A percentile compares a stretch with the other conserved stretches of the same genome.
phyloP scores from a whole-genome alignment of 2,797 vertebrate genomes.

The Spinibarbus caldwelli region DNA sequence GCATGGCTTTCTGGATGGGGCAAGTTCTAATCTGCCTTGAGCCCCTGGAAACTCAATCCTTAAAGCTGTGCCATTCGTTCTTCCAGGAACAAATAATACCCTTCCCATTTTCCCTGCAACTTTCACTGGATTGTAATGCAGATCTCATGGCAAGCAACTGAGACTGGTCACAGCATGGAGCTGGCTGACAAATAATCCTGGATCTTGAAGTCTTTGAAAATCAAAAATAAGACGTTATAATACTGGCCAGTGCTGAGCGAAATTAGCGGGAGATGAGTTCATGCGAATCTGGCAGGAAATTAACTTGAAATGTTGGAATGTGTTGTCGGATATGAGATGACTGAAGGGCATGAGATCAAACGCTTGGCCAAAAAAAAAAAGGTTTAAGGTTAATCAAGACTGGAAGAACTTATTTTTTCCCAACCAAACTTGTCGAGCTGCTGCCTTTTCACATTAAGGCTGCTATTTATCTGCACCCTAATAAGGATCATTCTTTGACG shows the following conservation, averaged over 20 bases:
- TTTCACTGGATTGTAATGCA: constrained; percentile 81
- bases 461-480: not conserved
- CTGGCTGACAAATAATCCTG: constrained; percentile 69
- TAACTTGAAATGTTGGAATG: constrained; percentile 54
- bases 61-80: constrained; percentile 77
- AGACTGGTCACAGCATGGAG: constrained; percentile 69
- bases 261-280: constrained; percentile 50
- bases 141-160: constrained; percentile 71
- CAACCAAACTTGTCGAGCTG: not conserved
- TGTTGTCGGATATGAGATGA: too few species aligned
- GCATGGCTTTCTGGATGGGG: constrained; percentile 74
- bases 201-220: constrained; percentile 74
- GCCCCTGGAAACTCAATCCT: constrained; percentile 75
- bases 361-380: constrained; percentile 3
- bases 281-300: constrained; percentile 48
- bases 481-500: not conserved
- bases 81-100: constrained; percentile 80
- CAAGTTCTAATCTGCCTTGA: constrained; percentile 78
- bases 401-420: not conserved
- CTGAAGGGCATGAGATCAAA: constrained; percentile 53
- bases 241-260: constrained; percentile 48
- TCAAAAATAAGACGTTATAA: constrained; percentile 69
- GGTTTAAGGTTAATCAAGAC: constrained; percentile 26
- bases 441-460: not conserved
- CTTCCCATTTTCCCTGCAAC: constrained; percentile 76